Conservation (phyloP, 2,113 vertebrate genomes). For the Prionailurus bengalensis region DNA sequence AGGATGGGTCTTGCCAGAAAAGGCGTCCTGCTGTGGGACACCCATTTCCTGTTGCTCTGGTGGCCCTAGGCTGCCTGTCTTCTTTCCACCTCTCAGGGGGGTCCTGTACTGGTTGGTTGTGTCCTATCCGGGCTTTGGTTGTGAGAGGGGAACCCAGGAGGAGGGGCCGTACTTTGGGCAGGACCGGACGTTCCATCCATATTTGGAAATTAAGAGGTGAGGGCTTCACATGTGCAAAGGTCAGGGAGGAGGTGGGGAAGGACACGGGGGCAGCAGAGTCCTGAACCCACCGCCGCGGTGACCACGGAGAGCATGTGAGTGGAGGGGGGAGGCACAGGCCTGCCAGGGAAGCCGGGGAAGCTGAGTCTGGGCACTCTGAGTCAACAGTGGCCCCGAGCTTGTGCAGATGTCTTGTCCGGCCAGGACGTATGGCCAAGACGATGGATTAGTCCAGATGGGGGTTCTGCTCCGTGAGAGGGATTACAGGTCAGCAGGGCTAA, state of each 20-base stretch:
- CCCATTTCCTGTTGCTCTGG: not conserved
- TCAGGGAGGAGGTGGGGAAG: not conserved
- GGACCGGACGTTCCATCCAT: fast-evolving
- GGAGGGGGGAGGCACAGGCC: not conserved
- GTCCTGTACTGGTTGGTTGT: fast-evolving
- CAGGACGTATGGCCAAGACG: not conserved
- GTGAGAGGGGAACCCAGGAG: not conserved
- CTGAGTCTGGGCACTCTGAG: fast-evolving
- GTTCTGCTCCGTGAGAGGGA: fast-evolving
- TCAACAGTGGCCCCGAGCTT: fast-evolving
- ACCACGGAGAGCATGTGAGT: too few relatives aligned
- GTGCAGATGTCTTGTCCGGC: fast-evolving
- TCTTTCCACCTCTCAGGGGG: not conserved
- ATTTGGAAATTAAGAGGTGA: not conserved
- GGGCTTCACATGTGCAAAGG: not conserved
- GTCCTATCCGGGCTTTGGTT: not conserved
- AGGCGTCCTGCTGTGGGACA: fast-evolving
- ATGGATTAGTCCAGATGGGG: not conserved
- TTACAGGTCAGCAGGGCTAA: fast-evolving
- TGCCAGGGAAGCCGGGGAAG: not conserved
- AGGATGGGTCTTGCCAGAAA: not conserved
- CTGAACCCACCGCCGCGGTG: fast-evolving
- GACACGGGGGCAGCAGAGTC: not conserved
- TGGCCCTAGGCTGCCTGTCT: not conserved
- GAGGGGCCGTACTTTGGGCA: not conserved